Conservation (phyloP, 2,113 vertebrate genomes). For the Neomonachus schauinslandi region DNA sequence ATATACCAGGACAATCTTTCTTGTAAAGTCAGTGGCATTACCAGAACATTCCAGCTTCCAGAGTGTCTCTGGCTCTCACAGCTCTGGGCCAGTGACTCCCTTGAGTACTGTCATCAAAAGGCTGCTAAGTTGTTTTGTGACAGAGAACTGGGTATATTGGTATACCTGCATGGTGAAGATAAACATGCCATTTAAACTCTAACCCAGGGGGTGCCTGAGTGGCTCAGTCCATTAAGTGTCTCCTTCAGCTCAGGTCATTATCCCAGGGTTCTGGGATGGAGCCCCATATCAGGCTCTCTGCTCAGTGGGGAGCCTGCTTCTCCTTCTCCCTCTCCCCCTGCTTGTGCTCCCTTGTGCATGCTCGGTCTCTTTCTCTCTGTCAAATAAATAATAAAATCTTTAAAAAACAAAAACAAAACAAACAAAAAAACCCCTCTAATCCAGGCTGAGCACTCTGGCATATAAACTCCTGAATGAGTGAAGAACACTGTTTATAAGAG, state of each 20-base stretch:
- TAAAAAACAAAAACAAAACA: background rate
- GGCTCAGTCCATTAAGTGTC: background rate
- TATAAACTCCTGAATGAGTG: background rate
- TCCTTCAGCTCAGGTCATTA: background rate
- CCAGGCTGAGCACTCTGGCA: background rate
- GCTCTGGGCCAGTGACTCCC: background rate
- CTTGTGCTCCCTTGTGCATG: no score
- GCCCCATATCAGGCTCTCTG: background rate
- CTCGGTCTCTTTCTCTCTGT: no score
- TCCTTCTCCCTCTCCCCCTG: no score
- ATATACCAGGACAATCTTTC: background rate
- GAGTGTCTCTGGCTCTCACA: constrained; percentile 3
- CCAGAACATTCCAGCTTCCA: background rate
- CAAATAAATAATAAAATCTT: background rate
- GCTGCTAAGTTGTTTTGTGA: background rate
- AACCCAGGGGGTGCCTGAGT: background rate
- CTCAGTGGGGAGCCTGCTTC: no score
- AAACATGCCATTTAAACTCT: background rate
- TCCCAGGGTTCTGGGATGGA: background rate
- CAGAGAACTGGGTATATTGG: background rate
- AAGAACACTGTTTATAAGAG: background rate
- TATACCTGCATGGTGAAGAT: background rate
- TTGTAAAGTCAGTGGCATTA: background rate
- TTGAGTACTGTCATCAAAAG: background rate
- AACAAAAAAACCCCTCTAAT: background rate